These are phyloP conservation scores for Cenopis cana DNA, from an alignment of 2,888 invertebrate species.

Conservation along the genomic window DNA sequence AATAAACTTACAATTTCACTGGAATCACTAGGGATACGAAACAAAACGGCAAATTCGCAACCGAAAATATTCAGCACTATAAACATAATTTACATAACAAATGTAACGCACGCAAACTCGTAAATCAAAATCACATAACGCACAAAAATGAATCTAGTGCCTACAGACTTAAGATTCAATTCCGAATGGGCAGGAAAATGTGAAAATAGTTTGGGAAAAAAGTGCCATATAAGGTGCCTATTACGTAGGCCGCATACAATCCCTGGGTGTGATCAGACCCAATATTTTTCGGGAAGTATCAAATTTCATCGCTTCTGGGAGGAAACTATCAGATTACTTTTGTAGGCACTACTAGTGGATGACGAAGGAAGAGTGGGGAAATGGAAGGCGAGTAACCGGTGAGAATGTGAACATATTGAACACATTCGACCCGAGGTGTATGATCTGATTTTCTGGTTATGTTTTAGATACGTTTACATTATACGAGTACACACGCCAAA, in stretches of 20 bases:
- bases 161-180: background rate
- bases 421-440: too few relatives aligned
- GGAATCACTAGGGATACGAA: slow-evolving; percentile 12
- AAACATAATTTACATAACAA: slow-evolving; percentile 32
- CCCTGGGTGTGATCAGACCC: slow-evolving; percentile 34
- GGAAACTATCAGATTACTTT: slow-evolving; percentile 44
- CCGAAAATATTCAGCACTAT: slow-evolving; percentile 39
- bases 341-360: slow-evolving; percentile 22
- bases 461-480: too few relatives aligned
- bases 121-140: background rate
- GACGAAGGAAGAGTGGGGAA: background rate
- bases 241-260: slow-evolving; percentile 35
- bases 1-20: background rate
- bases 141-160: background rate
- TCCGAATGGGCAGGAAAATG: background rate
- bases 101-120: background rate
- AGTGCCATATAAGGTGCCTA: slow-evolving; percentile 17
- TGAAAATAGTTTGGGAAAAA: slow-evolving; percentile 14
- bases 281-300: slow-evolving; percentile 40
- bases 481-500: too few relatives aligned
- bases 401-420: background rate
- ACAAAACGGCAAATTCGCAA: slow-evolving; percentile 40
- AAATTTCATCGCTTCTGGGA: slow-evolving; percentile 42
- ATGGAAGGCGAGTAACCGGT: background rate
- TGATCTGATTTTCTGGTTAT: too few relatives aligned